Conservation (phyloP, 2,888 invertebrate species). For the Notocelia uddmanniana region DNA sequence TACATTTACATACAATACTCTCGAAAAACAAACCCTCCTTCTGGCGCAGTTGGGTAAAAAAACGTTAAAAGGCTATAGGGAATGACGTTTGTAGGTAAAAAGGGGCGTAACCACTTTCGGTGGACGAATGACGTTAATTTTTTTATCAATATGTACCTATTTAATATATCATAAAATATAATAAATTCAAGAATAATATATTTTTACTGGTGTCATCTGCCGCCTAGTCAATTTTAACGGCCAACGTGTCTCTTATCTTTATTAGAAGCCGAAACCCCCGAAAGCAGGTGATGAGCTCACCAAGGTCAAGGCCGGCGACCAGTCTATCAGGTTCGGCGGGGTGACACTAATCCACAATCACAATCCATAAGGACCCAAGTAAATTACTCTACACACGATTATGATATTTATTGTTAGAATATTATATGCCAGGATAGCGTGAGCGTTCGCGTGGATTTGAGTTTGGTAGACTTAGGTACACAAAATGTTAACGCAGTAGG, state of each 20-base stretch:
- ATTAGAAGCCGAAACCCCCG: neutral
- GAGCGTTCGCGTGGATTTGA: neutral
- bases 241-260: neutral
- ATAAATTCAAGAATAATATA: too few species aligned
- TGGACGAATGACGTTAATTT: too few species aligned
- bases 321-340: constrained; percentile 9
- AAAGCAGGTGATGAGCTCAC: constrained; percentile 24
- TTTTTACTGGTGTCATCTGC: too few species aligned
- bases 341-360: neutral
- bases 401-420: neutral
- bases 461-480: neutral
- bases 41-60: too few species aligned
- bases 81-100: too few species aligned
- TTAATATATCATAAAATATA: too few species aligned
- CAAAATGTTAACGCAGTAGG: neutral
- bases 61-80: too few species aligned
- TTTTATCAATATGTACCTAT: too few species aligned
- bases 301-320: constrained; percentile 22
- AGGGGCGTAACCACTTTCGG: too few species aligned
- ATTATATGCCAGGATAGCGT: neutral
- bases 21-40: too few species aligned
- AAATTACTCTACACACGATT: neutral
- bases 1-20: too few species aligned
- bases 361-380: neutral
- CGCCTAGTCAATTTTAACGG: neutral